Evolutionary conservation across 2,113 vertebrate species (phyloP).

Genomic region (Gallinago media): DNA sequence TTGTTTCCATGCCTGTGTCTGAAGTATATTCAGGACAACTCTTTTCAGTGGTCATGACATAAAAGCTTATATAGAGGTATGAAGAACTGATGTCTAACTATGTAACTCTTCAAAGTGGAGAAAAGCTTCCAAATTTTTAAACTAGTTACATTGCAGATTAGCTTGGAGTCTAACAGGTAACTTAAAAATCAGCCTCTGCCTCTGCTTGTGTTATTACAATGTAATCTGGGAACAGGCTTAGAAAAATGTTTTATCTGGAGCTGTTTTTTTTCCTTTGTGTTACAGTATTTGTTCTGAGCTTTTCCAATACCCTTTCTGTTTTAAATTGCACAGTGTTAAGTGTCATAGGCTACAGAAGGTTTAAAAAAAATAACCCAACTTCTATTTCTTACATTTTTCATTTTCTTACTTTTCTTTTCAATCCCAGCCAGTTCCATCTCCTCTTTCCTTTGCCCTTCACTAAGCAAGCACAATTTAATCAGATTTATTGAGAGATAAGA

Average conservation of each 20-base stretch:
- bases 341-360: background rate
- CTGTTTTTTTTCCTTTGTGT: background rate
- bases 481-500: slow-evolving; percentile 43
- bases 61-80: background rate
- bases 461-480: slow-evolving; percentile 65
- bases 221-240: background rate
- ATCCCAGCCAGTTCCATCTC: background rate
- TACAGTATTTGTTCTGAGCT: background rate
- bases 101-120: background rate
- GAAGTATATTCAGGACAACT: background rate
- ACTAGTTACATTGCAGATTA: background rate
- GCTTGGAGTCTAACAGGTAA: background rate
- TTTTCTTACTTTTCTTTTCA: slow-evolving; percentile 37
- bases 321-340: background rate
- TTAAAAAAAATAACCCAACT: background rate
- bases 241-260: background rate
- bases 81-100: background rate
- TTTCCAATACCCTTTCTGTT: background rate
- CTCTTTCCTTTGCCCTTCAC: slow-evolving; percentile 47
- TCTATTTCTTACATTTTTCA: slow-evolving; percentile 15
- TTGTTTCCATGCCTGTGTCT: background rate
- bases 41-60: background rate
- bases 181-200: background rate
- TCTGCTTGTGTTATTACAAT: background rate
- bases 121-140: background rate